These are phyloP conservation scores for Halcyon badia DNA, from an alignment of 2,797 vertebrate species.

Conservation along the genomic window DNA sequence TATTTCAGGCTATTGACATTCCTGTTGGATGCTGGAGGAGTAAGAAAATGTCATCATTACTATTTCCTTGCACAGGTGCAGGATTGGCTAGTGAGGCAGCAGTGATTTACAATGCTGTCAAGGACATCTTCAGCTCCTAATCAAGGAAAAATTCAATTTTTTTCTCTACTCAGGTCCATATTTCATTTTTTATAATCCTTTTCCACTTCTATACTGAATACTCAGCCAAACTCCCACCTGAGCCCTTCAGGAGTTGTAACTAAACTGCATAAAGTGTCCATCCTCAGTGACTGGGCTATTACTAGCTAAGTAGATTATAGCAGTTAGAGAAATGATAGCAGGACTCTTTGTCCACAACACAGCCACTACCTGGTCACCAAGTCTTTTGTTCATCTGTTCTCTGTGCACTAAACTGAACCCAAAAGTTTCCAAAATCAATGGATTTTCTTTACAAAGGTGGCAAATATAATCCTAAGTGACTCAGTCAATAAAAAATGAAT, in stretches of 20 bases:
- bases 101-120: constrained; percentile 28
- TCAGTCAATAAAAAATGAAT: neutral
- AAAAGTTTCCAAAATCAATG: neutral
- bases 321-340: neutral
- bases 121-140: constrained; percentile 41
- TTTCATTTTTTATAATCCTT: constrained; percentile 46
- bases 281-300: neutral
- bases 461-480: neutral
- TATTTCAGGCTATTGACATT: neutral
- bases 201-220: neutral
- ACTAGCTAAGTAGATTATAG: neutral
- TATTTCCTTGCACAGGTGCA: neutral
- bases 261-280: neutral
- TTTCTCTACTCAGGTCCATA: neutral
- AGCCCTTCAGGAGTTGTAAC: neutral
- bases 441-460: neutral
- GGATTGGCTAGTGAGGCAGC: neutral
- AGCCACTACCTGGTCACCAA: accelerated
- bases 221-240: neutral
- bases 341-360: accelerated
- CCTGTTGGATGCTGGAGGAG: neutral
- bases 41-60: neutral
- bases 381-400: neutral
- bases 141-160: constrained; percentile 25
- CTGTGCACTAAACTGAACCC: neutral